phyloP scores from a whole-genome alignment of 2,113 vertebrate genomes.

The Plotosus lineatus region DNA sequence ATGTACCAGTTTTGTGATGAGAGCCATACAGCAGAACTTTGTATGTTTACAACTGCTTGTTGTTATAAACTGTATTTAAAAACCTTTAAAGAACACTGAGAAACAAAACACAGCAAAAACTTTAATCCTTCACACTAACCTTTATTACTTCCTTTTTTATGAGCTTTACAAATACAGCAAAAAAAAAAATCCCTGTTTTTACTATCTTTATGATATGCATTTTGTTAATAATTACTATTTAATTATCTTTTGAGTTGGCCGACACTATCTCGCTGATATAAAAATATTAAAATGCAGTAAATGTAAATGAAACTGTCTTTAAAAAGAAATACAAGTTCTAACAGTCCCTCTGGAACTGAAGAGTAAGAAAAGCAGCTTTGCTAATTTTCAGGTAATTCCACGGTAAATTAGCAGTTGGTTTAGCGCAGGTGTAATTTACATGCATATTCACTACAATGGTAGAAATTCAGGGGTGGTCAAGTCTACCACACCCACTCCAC shows the following conservation, averaged over 20 bases:
- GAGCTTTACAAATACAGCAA: neutral
- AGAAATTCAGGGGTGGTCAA: neutral
- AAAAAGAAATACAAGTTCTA: neutral
- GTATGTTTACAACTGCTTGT: neutral
- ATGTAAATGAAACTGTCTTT: neutral
- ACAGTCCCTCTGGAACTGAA: neutral
- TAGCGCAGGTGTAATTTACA: conserved; percentile 3
- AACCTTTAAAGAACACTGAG: neutral
- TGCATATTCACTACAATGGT: neutral
- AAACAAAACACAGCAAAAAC: no score
- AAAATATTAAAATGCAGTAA: neutral
- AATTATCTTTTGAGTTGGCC: neutral
- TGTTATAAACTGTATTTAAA: neutral
- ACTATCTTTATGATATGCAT: no score
- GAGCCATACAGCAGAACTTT: neutral
- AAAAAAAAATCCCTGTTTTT: no score
- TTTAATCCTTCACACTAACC: neutral
- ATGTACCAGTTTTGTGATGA: no score
- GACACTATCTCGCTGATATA: neutral
- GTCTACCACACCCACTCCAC: neutral
- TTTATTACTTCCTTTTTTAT: neutral
- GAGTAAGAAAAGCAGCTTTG: neutral
- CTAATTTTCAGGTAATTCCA: conserved; percentile 6
- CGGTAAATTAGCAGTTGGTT: conserved; percentile 10
- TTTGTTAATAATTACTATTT: neutral